These are phyloP conservation scores for Hoplostethus mediterraneus DNA, from an alignment of 2,797 vertebrate genomes.

Conservation along the genomic window DNA sequence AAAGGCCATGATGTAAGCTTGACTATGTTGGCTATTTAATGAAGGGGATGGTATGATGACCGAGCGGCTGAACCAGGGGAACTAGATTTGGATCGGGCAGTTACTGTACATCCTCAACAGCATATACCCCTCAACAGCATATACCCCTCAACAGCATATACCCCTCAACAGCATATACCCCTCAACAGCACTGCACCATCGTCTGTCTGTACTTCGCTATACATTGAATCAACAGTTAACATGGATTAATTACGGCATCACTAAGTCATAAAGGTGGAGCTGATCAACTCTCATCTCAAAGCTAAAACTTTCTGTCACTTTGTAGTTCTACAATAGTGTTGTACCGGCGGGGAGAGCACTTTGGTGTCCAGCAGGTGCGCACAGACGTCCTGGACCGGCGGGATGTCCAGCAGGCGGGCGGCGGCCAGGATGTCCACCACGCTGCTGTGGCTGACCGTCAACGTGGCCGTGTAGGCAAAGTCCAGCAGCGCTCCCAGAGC, in stretches of 20 bases:
- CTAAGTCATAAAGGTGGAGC: constrained; percentile 12
- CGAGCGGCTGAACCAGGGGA: constrained; percentile 12
- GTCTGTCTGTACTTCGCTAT: background rate
- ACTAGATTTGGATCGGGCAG: constrained; percentile 2
- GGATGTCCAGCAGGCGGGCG: constrained; percentile 94
- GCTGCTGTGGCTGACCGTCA: constrained; percentile 94
- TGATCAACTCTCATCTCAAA: constrained; percentile 16
- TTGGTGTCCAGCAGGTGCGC: constrained; percentile 96
- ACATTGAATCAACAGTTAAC: constrained; percentile 4
- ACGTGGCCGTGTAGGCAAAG: constrained; percentile 98
- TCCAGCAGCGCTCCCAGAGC: constrained; percentile 95
- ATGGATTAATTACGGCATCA: background rate
- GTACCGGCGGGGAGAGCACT: constrained; percentile 89
- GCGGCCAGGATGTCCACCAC: constrained; percentile 95
- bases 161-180: background rate
- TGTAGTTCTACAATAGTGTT: constrained; percentile 27
- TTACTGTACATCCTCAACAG: background rate
- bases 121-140: background rate
- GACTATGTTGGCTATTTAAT: constrained; percentile 61
- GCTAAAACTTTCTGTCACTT: constrained; percentile 19
- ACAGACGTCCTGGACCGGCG: constrained; percentile 94
- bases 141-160: background rate
- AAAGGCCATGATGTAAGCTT: constrained; percentile 70
- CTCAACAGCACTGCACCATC: background rate
- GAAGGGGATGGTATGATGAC: constrained; percentile 41